Base-by-base conservation (phyloP, 2,113 vertebrate species). In the Rhagologus leucostigma region DNA sequence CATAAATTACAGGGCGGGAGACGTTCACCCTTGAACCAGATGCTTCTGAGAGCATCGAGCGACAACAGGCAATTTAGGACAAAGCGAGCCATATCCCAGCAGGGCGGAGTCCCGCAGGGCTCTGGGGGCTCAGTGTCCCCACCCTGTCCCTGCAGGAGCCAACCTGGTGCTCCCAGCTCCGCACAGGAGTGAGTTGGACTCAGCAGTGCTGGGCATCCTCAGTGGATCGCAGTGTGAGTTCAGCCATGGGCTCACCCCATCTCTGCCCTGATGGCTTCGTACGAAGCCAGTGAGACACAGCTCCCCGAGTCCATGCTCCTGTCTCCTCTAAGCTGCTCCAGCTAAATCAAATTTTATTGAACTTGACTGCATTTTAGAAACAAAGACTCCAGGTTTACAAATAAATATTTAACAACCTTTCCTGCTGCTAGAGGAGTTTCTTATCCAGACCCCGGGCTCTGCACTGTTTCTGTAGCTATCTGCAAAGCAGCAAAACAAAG, bases 371-470 rank as follows among this genome's bases (percentile, higher is more conserved):
- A 7, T 94, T 95, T 92, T 93, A 90, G 82, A 89, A 42, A 95
- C 94, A 96, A 97, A 97, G 93, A 94, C 92, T 97, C 90, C 93
- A 94, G 90, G 93, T 96, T 97, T 96, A 96, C 93, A 96, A 97
- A 97, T 97, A 97, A 97, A 97, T 97, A 96, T 97, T 96, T 97
- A 96, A 97, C 93, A 88, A 93, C 90, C 89, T 84, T 89, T 92
- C 73, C 94, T 84, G 94, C 95, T 94, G 93, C 79, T 95, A 73
- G 87, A 93, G 81, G 79, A 96, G 73, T 93, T 85, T 94, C 95
- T 95, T 89, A 92, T 30, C 87, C 93, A 96, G 89, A 95, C 88
- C 79, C 76, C 0, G 0, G 92, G 89, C 92, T 95, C 82, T 46
- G 65, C 44, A 29, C 84, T 93, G 90, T 93, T 97, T 92, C 78